Evolutionary conservation across 2,888 invertebrate species (phyloP), one percentile per base, ranked within the genome.

Genomic region (Drosophila engyochracea): DNA sequence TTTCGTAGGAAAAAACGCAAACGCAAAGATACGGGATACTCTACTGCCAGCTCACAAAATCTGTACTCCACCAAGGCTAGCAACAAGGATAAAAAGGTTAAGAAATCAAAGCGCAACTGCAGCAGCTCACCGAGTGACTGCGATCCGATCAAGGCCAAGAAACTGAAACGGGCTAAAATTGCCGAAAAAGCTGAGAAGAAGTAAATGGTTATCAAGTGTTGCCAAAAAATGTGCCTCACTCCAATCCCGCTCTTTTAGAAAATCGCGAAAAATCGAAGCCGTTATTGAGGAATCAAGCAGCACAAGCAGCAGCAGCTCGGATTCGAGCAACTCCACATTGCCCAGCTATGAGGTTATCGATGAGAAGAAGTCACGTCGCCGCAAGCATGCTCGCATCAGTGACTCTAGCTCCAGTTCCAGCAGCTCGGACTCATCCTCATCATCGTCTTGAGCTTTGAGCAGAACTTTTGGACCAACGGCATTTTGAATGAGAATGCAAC

Each of bases 21-120:
- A 39, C 92, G 93, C 14, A 96, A 96, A 91, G 96, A 96, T 84
- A 96, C 96, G 0, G 96, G 96, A 16, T 96, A 96, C 83, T 96
- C 96, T 2, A 96, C 96, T 2, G 96, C 95, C 61, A 96, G 95
- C 91, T 95, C 95, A 0, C 95, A 95, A 81, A 94, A 94, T 73
- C 94, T 95, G 2, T 93, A 93, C 64, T 91, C 92, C 35, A 92
- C 91, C 35, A 92, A 91, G 77, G 78, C 85, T 6, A 83, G 60
- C 39, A 79, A 90, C n/a, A 94, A 94, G 78, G 93, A 94, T 59
- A 94, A 93, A 74, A 92, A 86, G 81, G 79, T 68, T 28, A 93
- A 93, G 70, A 93, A 91, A 71, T 76, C 84, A 0, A 93, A 92
- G 79, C 84, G 91, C 14, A 89, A 88, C 52, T 83, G 85, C 31